A percentile compares a stretch with the other conserved stretches of the same genome.
phyloP scores from a whole-genome alignment of 2,113 vertebrate genomes.

The Martes martes region DNA sequence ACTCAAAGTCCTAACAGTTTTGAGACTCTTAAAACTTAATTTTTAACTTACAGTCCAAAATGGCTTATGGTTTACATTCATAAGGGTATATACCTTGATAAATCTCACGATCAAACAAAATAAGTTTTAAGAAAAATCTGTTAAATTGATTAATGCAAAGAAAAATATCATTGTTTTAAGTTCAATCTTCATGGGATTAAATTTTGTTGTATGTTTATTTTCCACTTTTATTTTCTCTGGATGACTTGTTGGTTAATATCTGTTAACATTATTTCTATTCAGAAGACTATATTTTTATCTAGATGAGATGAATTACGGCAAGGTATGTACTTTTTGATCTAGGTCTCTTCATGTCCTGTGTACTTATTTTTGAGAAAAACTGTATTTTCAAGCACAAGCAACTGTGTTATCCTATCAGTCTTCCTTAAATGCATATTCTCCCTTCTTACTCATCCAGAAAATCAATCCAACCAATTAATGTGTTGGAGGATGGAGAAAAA shows the following conservation, averaged over 20 bases:
- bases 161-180: not conserved
- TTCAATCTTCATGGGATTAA: not conserved
- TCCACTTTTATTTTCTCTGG: not conserved
- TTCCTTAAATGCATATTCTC: not conserved
- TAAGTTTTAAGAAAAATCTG: not conserved
- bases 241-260: not conserved
- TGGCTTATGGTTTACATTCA: not conserved
- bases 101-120: not conserved
- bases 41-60: not conserved
- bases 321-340: not conserved
- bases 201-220: not conserved
- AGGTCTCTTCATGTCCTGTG: not conserved
- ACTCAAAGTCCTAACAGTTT: not conserved
- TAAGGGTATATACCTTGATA: not conserved
- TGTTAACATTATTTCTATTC: not conserved
- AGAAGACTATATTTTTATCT: not conserved
- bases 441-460: slow-evolving; percentile 7
- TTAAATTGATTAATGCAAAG: not conserved
- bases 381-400: slow-evolving; percentile 13
- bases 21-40: not conserved
- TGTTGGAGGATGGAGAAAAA: not conserved
- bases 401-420: not conserved
- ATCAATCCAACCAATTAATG: slow-evolving; percentile 41
- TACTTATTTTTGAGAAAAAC: slow-evolving; percentile 41
- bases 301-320: not conserved